Evolutionary conservation across 2,888 invertebrate species (phyloP), one percentile per base, ranked within the genome.

Genomic region (Ecliptopera silaceata): DNA sequence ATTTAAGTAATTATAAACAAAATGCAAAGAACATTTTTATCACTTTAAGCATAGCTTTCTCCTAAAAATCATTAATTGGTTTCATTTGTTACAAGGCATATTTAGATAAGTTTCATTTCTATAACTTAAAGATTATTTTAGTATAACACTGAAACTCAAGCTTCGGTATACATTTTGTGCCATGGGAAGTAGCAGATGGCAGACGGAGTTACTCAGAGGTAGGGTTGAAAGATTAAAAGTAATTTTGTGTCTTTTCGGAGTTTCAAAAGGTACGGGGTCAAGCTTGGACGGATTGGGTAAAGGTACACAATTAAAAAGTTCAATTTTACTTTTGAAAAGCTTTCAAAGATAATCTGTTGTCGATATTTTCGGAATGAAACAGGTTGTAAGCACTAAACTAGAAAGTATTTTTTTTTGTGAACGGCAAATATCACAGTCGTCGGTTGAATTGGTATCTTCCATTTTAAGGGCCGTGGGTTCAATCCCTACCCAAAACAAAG

Each of bases 141-240:
- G 5, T 8, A 34, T 1, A 26, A 1, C 4, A 34, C 13, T 34
- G 34, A 26, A 26, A 26, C 34, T 34, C 34, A 13, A 13, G 34
- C 34, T 6, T 34, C 15, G 36, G 32, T 38, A 32, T 41, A 53
- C 45, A 42, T 38, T 45, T 50, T 17, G 36, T 43, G 39, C n/a
- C 50, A 53, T 60, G 60, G 49, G 60, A 60, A 53, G 17, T 31
- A 32, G 1, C 60, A 55, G 42, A 31, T 55, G 60, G 45, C 8
- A 31, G 12, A 41, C 42, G 45, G 38, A 48, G 59, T 52, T 46
- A 22, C 20, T 49, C 39, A 11, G 38, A 56, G 50, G 49, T 47
- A 36, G 58, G 53, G 57, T 17, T 45, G 46, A 50, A 38, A 61
- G 65, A 64, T 64, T 63, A 59, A 58, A 65, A 63, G 56, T 65